phyloP scores from a whole-genome alignment of 2,888 invertebrate genomes.

The Idaea dimidiata region DNA sequence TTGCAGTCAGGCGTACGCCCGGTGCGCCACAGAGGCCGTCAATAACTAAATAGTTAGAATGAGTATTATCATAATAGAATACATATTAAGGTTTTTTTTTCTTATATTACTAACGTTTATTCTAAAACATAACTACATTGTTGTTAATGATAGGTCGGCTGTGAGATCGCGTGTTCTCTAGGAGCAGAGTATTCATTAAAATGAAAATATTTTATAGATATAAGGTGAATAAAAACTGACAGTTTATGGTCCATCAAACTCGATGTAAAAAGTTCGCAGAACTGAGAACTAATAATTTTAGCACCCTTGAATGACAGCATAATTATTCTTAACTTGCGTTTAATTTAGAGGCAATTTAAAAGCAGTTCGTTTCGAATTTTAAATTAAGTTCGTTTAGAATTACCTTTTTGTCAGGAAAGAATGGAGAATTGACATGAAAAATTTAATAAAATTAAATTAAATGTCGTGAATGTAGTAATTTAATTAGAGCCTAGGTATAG shows the following conservation, averaged over 20 bases:
- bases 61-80: not conserved
- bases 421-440: no score
- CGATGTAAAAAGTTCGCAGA: constrained; percentile 19
- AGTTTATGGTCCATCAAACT: constrained; percentile 29
- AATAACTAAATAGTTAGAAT: no score
- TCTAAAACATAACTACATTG: no score
- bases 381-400: no score
- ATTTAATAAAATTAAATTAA: no score
- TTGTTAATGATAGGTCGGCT: not conserved
- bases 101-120: constrained; percentile 1
- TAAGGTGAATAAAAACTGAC: constrained; percentile 24
- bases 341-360: constrained; percentile 22
- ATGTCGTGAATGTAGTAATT: no score
- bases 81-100: not conserved
- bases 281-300: constrained; percentile 32
- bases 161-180: constrained; percentile 21
- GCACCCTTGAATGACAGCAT: constrained; percentile 37
- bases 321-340: constrained; percentile 33
- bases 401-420: no score
- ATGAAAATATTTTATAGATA: not conserved
- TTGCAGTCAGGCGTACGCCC: no score
- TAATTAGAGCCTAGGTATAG: no score
- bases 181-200: constrained; percentile 2
- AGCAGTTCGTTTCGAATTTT: not conserved
- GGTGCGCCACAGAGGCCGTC: no score